A percentile compares a stretch with the other conserved stretches of the same genome.
phyloP scores from a whole-genome alignment of 2,888 invertebrate species.

The Beris chalybata region DNA sequence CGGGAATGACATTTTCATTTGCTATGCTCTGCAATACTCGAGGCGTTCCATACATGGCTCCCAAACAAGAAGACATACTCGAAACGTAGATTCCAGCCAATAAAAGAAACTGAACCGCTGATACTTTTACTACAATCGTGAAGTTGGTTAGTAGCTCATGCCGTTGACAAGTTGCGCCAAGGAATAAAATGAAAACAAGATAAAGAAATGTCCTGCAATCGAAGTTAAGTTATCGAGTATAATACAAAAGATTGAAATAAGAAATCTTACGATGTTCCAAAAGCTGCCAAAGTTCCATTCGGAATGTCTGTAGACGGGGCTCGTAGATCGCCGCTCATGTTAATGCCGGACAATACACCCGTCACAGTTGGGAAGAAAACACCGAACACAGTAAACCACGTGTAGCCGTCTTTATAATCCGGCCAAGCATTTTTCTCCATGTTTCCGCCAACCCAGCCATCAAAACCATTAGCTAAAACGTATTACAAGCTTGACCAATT shows the following conservation, averaged over 20 bases:
- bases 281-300: conserved; percentile 89
- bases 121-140: conserved; percentile 91
- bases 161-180: conserved; percentile 85
- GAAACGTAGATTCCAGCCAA: conserved; percentile 93
- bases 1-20: conserved; percentile 91
- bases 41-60: conserved; percentile 95
- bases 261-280: conserved; percentile 76
- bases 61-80: conserved; percentile 93
- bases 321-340: conserved; percentile 95
- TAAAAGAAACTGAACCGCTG: conserved; percentile 77
- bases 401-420: conserved; percentile 75
- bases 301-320: conserved; percentile 93
- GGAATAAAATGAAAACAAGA: conserved; percentile 83
- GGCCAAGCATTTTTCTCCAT: conserved; percentile 81
- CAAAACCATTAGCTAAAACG: conserved; percentile 73
- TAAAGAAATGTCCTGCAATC: conserved; percentile 79
- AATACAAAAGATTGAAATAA: background rate
- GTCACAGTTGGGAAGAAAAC: conserved; percentile 98
- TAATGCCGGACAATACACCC: conserved; percentile 95
- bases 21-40: conserved; percentile 94
- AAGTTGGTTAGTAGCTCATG: conserved; percentile 73
- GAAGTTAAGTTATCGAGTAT: background rate
- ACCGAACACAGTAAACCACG: conserved; percentile 95
- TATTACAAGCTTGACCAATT: conserved; percentile 32
- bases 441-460: conserved; percentile 82